Conservation (phyloP, 1,140 invertebrate species). For the Propsilocerus akamusi region DNA sequence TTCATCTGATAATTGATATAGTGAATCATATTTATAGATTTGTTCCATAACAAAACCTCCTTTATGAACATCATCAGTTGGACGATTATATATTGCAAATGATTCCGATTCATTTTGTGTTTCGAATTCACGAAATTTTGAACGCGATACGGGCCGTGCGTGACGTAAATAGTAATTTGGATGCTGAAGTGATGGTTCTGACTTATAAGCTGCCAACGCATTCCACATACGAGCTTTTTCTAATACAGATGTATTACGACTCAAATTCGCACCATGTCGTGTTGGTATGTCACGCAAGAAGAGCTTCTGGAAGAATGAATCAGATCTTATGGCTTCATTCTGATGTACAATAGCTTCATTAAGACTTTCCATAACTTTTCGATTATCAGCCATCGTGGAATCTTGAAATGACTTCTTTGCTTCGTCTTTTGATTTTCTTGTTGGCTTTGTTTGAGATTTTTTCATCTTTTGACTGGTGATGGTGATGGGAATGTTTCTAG, state of each 20-base stretch:
- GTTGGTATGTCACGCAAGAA: slow-evolving; percentile 31
- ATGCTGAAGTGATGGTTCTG: slow-evolving; percentile 25
- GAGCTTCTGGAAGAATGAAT: slow-evolving; percentile 50
- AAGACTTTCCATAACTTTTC: slow-evolving; percentile 11
- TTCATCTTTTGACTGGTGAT: slow-evolving; percentile 2
- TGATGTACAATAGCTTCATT: slow-evolving; percentile 15
- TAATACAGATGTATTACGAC: slow-evolving; percentile 31
- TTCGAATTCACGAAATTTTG: slow-evolving; percentile 30
- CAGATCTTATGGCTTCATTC: slow-evolving; percentile 32
- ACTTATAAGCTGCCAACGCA: not conserved
- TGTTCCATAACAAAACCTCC: slow-evolving; percentile 16
- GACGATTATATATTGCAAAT: not conserved
- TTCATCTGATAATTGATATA: slow-evolving; percentile 12
- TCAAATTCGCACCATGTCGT: slow-evolving; percentile 17
- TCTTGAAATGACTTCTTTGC: slow-evolving; percentile 3
- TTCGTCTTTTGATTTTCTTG: slow-evolving; percentile 2
- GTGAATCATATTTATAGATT: slow-evolving; percentile 24
- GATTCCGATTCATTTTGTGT: not conserved
- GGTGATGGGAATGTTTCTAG: slow-evolving; percentile 3
- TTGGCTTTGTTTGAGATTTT: slow-evolving; percentile 10
- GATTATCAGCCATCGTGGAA: slow-evolving; percentile 21
- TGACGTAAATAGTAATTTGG: slow-evolving; percentile 40
- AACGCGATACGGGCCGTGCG: slow-evolving; percentile 48
- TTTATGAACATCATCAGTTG: not conserved
- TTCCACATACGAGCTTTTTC: slow-evolving; percentile 30